These are phyloP conservation scores for Dissostichus mawsoni DNA, from an alignment of 2,113 vertebrate species.

Conservation along the genomic window DNA sequence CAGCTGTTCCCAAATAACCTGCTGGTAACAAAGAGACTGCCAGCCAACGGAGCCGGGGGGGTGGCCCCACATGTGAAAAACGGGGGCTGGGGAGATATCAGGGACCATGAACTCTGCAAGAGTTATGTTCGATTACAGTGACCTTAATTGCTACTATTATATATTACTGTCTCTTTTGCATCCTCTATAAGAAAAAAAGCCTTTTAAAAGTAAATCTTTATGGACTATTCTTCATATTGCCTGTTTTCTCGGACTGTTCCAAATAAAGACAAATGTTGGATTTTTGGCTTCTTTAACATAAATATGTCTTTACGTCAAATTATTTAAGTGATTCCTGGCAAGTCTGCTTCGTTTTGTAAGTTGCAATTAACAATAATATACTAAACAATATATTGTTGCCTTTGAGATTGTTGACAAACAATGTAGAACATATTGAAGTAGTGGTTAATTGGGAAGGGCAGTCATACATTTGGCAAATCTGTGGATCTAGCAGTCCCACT, in stretches of 20 bases:
- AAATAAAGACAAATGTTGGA: slow-evolving; percentile 84
- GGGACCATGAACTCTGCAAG: slow-evolving; percentile 99
- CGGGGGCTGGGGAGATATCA: slow-evolving; percentile 98
- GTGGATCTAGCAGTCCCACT: slow-evolving; percentile 47
- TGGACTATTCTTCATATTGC: slow-evolving; percentile 86
- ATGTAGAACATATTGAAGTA: slow-evolving; percentile 2
- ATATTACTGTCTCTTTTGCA: slow-evolving; percentile 83
- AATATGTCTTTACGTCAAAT: slow-evolving; percentile 59
- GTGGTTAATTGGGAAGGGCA: slow-evolving; percentile 16
- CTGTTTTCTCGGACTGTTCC: slow-evolving; percentile 85
- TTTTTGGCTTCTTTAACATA: slow-evolving; percentile 78
- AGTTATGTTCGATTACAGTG: slow-evolving; percentile 97
- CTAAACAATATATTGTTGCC: slow-evolving; percentile 30
- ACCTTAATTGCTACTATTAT: slow-evolving; percentile 82
- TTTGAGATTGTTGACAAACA: background rate
- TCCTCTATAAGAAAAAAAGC: slow-evolving; percentile 84
- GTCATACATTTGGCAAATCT: slow-evolving; percentile 38
- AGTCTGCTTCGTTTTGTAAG: slow-evolving; percentile 44
- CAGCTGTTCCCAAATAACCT: slow-evolving; percentile 93
- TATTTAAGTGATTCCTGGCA: slow-evolving; percentile 34
- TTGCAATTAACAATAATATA: slow-evolving; percentile 30
- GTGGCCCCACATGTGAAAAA: slow-evolving; percentile 97
- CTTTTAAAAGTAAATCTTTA: slow-evolving; percentile 83
- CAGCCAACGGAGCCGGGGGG: slow-evolving; percentile 86
- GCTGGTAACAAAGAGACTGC: slow-evolving; percentile 89